Conservation (phyloP, 2,888 invertebrate species). For the Tetranychus truncatus region DNA sequence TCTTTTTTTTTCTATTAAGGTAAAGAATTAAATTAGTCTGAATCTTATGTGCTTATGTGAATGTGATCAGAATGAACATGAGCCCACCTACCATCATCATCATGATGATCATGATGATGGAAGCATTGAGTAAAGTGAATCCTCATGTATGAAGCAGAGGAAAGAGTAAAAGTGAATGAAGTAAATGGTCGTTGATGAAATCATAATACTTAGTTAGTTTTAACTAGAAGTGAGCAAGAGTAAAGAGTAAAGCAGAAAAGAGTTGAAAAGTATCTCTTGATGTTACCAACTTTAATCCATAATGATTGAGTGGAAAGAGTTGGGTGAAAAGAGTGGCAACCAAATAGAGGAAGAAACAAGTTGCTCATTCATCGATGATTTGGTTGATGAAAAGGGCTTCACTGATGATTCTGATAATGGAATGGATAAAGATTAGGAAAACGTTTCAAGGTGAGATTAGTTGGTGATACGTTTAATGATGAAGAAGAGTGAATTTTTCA, state of each 20-base stretch:
- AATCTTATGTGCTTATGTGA: background rate
- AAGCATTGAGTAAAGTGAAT: too few relatives aligned
- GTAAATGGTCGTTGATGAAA: background rate
- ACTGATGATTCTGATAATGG: too few relatives aligned
- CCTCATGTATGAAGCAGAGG: background rate
- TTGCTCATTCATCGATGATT: too few relatives aligned
- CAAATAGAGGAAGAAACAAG: too few relatives aligned
- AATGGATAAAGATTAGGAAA: too few relatives aligned
- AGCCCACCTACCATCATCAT: background rate
- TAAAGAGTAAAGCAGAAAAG: background rate
- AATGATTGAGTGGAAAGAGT: background rate
- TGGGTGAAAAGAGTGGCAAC: too few relatives aligned
- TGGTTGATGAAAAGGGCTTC: too few relatives aligned
- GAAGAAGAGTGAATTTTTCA: too few relatives aligned
- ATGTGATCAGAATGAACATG: slow-evolving; percentile 1
- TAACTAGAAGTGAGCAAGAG: background rate
- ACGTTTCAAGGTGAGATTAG: too few relatives aligned
- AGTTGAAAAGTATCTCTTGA: background rate
- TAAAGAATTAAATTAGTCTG: background rate
- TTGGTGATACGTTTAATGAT: too few relatives aligned
- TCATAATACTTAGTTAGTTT: background rate
- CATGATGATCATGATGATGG: background rate
- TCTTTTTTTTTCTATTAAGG: background rate
- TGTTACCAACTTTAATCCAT: background rate
- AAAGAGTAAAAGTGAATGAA: background rate